Evolutionary conservation across 2,113 vertebrate genomes (phyloP), one percentile per base, ranked within the genome.

Genomic region (Glareola pratincola): DNA sequence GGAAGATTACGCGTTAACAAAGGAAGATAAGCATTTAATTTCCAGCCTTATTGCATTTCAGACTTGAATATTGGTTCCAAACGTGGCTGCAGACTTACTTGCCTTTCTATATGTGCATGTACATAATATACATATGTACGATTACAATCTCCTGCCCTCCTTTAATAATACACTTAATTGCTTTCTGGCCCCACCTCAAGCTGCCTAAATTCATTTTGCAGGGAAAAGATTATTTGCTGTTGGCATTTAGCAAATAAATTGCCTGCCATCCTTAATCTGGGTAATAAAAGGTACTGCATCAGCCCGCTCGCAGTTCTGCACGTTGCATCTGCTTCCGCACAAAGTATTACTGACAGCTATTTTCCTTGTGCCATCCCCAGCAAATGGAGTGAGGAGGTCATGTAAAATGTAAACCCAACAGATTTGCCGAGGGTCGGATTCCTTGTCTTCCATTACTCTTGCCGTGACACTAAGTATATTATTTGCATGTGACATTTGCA

Each of bases 91-190:
- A 81, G 90, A 81, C 74, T 81, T 77, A 88, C 79, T 96, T 88
- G 68, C 41, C 63, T 95, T 71, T 53, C 63, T 80, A 3, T 77
- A 10, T 85, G 92, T 85, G 74, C 85, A 92, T 60, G 60, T 85
- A 78, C 2, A 15, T 78, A 78, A 85, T 39, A 92, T 85, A 96
- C 86, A 90, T 87, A 53, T 76, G 86, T 92, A 94, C 1, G 59
- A 97, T 96, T 93, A 78, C 85, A 59, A 80, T 96, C 95, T 96
- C 62, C 53, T 94, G 51, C 93, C 23, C 56, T 56, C 74, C 77
- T 95, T 92, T 96, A 96, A 95, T 66, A 84, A 85, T 62, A 67
- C 6, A 45, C 23, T 82, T 91, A 50, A 21, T 63, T 95, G 78
- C 27, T 85, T 89, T 88, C 45, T 88, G 86, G 77, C 59, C 68